Evolutionary conservation across 2,888 invertebrate genomes (phyloP).

Genomic region (Lochmaea capreae): DNA sequence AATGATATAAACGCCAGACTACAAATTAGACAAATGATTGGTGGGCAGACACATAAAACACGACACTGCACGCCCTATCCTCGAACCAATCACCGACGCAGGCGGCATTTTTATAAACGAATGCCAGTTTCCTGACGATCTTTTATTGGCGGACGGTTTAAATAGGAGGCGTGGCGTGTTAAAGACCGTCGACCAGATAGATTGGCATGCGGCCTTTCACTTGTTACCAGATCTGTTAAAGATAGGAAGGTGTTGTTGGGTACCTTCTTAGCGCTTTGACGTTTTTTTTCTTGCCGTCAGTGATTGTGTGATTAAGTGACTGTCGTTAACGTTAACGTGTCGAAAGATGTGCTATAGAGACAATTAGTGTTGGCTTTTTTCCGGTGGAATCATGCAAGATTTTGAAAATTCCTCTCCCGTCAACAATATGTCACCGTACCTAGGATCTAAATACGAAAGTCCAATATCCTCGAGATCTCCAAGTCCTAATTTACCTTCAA

Average conservation of each 20-base stretch:
- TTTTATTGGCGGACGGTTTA: constrained; percentile 48
- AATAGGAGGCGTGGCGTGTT: constrained; percentile 55
- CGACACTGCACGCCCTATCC: constrained; percentile 50
- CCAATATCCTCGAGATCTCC: constrained; percentile 64
- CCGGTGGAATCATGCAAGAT: constrained; percentile 61
- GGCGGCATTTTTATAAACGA: constrained; percentile 55
- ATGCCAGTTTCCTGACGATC: constrained; percentile 46
- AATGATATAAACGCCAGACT: constrained; percentile 61
- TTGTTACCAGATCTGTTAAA: constrained; percentile 63
- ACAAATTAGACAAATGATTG: constrained; percentile 62
- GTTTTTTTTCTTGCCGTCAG: constrained; percentile 33
- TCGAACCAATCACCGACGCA: constrained; percentile 50
- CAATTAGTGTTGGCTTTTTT: constrained; percentile 26
- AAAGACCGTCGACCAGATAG: constrained; percentile 55
- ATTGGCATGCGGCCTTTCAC: constrained; percentile 61
- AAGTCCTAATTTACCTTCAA: constrained; percentile 68
- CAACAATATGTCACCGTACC: constrained; percentile 62
- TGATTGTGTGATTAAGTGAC: constrained; percentile 41
- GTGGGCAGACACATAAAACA: constrained; percentile 54
- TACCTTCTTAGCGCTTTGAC: constrained; percentile 47
- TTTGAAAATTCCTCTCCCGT: constrained; percentile 58
- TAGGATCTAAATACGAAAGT: constrained; percentile 63
- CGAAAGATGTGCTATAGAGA: constrained; percentile 42
- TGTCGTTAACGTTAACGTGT: constrained; percentile 31
- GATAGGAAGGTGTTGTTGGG: constrained; percentile 55